Base-by-base conservation (phyloP, 2,888 invertebrate genomes). In the Melanchra persicariae region DNA sequence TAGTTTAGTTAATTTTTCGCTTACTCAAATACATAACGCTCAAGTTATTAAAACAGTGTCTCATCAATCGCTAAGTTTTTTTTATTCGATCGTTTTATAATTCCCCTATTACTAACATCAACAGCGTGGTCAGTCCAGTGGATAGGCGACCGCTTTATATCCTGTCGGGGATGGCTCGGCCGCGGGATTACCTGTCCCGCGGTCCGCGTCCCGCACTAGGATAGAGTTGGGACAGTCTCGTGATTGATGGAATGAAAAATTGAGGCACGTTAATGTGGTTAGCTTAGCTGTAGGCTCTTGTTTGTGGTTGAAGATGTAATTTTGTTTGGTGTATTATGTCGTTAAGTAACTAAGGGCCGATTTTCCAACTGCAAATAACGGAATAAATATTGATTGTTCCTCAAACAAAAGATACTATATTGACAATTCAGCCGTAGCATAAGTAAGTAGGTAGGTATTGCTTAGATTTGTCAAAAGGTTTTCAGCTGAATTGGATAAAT, bases 101-200 rank as follows among this genome's bases (percentile, higher is more conserved):
- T n/a, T n/a, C n/a, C n/a, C n/a, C n/a, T 24, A 43, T 26, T 26
- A 51, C 9, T 40, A 30, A 51, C 15, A 51, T 54, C 19, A 57
- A 43, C 17, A 45, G 2, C 24, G 24, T 19, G 51, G 26, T 54
- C 26, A 47, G 43, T 30, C 22, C 26, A 63, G 62, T 65, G 45
- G 57, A 60, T 34, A 52, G 77, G 81, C 79, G 70, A 80, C 84
- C 87, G 85, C 86, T 84, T 84, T 72, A 87, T 88, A 82, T 87
- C 89, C 88, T 83, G 82, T 60, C 78, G 63, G 79, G 76, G 82
- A 84, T 79, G 84, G 76, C 17, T 37, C 64, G 72, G 74, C 79
- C 74, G 60, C 71, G 61, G 66, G 59, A 75, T 69, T 72, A 77
- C 77, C 74, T 80, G 52, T 74, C 74, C 69, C 74, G 62, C 68